A percentile compares a stretch with the other conserved stretches of the same genome.
phyloP scores from a whole-genome alignment of 2,113 vertebrate species.

The Camarhynchus parvulus region DNA sequence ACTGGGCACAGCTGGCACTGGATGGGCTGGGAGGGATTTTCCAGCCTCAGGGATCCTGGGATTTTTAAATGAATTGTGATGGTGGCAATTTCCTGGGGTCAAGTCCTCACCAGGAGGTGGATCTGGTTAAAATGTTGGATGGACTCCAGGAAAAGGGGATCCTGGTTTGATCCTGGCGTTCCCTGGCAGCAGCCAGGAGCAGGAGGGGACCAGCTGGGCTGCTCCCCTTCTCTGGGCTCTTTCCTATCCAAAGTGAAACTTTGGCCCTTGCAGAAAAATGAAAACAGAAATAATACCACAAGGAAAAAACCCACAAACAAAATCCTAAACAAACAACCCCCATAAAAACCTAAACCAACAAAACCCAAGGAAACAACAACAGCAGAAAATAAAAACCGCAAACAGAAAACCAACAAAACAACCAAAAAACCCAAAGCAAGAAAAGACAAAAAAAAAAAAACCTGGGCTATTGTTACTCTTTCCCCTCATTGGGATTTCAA shows the following conservation, averaged over 20 bases:
- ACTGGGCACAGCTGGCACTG: rapidly evolving
- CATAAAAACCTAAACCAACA: background rate
- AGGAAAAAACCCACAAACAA: background rate
- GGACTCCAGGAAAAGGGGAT: background rate
- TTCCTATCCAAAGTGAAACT: background rate
- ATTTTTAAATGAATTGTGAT: background rate
- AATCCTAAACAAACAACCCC: background rate
- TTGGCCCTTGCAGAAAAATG: background rate
- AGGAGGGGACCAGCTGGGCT: background rate
- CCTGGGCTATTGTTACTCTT: no score
- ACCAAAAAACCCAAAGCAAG: no score
- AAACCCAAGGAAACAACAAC: background rate
- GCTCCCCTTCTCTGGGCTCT: background rate
- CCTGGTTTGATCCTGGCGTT: background rate
- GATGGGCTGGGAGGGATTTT: rapidly evolving
- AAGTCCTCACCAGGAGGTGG: no score
- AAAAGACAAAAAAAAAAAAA: no score
- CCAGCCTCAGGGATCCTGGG: rapidly evolving
- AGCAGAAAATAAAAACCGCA: background rate
- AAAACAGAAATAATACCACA: no score
- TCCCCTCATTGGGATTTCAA: no score
- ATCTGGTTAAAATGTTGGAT: background rate
- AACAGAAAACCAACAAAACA: background rate
- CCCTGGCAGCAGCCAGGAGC: background rate
- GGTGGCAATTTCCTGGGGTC: background rate